Evolutionary conservation across 2,797 vertebrate species (phyloP), one percentile per base, ranked within the genome.

Genomic region (Kryptopterus vitreolus): DNA sequence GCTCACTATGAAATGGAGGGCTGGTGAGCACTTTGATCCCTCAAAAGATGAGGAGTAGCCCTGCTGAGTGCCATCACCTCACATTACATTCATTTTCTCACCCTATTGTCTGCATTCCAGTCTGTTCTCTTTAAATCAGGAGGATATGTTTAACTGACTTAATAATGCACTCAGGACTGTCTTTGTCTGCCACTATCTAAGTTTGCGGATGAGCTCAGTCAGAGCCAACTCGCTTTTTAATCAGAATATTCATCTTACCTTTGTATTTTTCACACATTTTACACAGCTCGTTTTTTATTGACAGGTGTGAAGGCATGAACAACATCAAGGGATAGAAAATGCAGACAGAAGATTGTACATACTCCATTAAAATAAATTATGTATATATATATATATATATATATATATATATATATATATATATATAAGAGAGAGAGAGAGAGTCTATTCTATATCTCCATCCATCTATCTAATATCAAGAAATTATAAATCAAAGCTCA

Each of bases 21-120:
- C 81, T 48, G 83, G 86, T 81, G 46, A 90, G 81, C 87, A 72
- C 92, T 93, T 94, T 93, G 91, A 94, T 94, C 89, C 87, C 77
- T 83, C 69, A 87, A 89, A 69, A 87, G 89, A 88, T 88, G 85
- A 90, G 87, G 81, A 52, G 85, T 73, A 76, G 84, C 81, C 80
- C 79, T 81, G 87, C 85, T 86, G 88, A 59, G 76, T 52, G 84
- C 87, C 87, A 88, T 90, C 87, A 65, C 82, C 82, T 84, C 77
- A 33, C 81, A 85, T 89, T 88, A 85, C 82, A 35, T 26, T 29
- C 77, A 16, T 66, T 78, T 77, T 50, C 38, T 75, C 3, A 26
- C 33, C 18, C 16, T 35, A 35, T 22, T 63, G 31, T 22, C 31
- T 20, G 11, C 16, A 35, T 63, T 63, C 65, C n/a, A 46, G 38